phyloP scores from a whole-genome alignment of 2,888 invertebrate species.

The Pyrochroa serraticornis region DNA sequence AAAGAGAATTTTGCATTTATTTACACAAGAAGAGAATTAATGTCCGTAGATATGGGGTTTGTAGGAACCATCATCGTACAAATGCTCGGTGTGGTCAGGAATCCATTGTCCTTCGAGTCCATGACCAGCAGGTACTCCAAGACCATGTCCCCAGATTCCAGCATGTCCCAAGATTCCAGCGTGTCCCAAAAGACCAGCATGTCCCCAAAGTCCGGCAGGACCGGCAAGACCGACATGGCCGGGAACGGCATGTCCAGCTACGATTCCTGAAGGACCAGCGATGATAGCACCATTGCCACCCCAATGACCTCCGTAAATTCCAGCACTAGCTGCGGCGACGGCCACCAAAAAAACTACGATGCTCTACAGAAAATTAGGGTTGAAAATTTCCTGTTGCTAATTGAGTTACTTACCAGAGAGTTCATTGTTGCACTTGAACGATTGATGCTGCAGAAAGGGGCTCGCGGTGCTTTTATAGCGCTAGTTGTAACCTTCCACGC shows the following conservation, averaged over 20 bases:
- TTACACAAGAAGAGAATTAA: too few relatives aligned
- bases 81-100: constrained; percentile 43
- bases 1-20: too few relatives aligned
- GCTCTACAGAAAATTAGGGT: constrained; percentile 29
- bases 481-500: too few relatives aligned
- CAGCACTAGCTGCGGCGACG: constrained; percentile 38
- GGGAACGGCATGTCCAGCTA: constrained; percentile 27
- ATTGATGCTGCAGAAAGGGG: too few relatives aligned
- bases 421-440: constrained; percentile 21
- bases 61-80: constrained; percentile 50
- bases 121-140: constrained; percentile 20
- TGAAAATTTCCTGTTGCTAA: neutral
- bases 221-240: constrained; percentile 33
- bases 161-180: neutral
- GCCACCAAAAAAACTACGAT: constrained; percentile 41
- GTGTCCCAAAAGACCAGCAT: constrained; percentile 12
- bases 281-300: constrained; percentile 22
- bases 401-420: constrained; percentile 20
- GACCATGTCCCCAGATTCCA: constrained; percentile 17
- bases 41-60: constrained; percentile 24
- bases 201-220: constrained; percentile 27
- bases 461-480: too few relatives aligned
- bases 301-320: constrained; percentile 24
- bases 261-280: constrained; percentile 36
- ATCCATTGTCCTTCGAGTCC: constrained; percentile 47